Conservation (phyloP, 1,140 invertebrate genomes). For the Musca vetustissima region DNA sequence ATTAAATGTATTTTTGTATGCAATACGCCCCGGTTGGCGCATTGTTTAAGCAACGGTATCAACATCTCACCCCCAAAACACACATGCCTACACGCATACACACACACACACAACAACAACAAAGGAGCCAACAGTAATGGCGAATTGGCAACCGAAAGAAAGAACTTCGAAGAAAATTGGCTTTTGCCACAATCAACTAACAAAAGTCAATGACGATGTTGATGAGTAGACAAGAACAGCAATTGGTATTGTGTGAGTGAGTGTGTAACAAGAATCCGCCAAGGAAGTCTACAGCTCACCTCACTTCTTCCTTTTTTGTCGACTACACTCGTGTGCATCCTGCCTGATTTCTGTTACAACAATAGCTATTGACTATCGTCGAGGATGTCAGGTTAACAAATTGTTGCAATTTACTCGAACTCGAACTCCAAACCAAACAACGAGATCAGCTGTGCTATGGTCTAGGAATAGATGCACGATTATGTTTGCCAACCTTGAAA, state of each 20-base stretch:
- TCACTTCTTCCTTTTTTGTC: neutral
- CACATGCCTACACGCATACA: neutral
- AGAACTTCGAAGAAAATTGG: neutral
- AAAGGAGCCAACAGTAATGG: neutral
- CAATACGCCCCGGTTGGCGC: constrained; percentile 26
- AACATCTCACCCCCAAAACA: neutral
- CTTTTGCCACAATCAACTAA: neutral
- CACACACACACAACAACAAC: neutral
- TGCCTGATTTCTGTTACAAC: neutral
- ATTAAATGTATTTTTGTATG: constrained; percentile 29
- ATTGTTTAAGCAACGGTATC: constrained; percentile 14
- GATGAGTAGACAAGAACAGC: too few relatives aligned
- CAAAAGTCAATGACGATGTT: constrained; percentile 10
- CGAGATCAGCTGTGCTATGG: constrained; percentile 9
- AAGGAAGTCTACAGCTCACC: too few relatives aligned
- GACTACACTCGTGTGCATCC: neutral
- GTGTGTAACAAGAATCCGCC: constrained; percentile 3
- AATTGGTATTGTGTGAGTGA: too few relatives aligned
- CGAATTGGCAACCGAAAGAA: constrained; percentile 10
- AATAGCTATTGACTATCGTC: neutral
- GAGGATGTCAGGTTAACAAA: constrained; percentile 30
- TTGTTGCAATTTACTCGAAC: constrained; percentile 26
- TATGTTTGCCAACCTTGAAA: neutral
- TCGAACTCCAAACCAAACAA: constrained; percentile 3
- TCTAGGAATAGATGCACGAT: neutral